Conservation (phyloP, 2,113 vertebrate species). For the Myrmecophaga tridactyla region DNA sequence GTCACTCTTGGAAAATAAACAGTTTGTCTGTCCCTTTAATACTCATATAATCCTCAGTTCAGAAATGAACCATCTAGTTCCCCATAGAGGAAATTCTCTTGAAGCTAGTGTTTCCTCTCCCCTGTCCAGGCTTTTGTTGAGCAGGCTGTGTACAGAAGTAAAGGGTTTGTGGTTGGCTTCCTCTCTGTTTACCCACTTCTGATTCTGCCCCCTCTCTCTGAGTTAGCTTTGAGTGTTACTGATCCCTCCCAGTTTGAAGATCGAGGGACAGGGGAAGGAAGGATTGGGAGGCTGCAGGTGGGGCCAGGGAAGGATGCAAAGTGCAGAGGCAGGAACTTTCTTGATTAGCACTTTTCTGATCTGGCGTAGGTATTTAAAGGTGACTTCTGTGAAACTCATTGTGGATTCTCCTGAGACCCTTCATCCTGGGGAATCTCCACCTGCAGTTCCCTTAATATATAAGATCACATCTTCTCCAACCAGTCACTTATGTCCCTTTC, state of each 20-base stretch:
- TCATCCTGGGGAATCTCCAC: too few relatives aligned
- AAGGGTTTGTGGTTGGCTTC: background rate
- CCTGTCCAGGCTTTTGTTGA: background rate
- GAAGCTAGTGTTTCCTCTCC: background rate
- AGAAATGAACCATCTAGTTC: background rate
- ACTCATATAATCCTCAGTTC: background rate
- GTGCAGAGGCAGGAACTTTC: background rate
- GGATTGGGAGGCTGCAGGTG: background rate
- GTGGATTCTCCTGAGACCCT: background rate
- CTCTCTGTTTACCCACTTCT: background rate
- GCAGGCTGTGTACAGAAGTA: background rate
- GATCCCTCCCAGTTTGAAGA: background rate
- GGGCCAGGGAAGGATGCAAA: rapidly evolving
- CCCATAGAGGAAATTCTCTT: background rate
- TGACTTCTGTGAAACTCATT: background rate
- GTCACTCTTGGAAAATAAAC: background rate
- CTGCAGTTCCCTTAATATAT: rapidly evolving
- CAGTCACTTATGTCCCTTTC: background rate
- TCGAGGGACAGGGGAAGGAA: too few relatives aligned
- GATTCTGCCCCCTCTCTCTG: background rate
- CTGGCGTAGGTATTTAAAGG: background rate
- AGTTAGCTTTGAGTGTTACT: too few relatives aligned
- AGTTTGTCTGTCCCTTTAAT: background rate
- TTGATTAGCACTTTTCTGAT: background rate
- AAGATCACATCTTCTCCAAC: rapidly evolving